Base-by-base conservation (phyloP, 2,113 vertebrate species). In the Circaetus cinerascens region DNA sequence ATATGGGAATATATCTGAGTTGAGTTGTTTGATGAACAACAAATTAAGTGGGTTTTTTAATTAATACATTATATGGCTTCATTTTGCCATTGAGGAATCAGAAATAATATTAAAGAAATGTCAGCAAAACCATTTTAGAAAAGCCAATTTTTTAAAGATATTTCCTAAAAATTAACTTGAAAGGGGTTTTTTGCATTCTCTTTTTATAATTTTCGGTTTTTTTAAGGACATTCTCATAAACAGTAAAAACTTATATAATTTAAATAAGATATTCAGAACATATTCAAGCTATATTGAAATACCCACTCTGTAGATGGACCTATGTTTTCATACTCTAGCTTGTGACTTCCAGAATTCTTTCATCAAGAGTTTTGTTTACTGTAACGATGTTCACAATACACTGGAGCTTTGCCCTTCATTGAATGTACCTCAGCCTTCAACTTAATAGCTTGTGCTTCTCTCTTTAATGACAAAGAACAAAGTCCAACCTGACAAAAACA, bases 131-230 rank as follows among this genome's bases (percentile, higher is more conserved):
- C 7, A 34, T 53, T 87, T 75, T 27, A 59, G 21, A 86, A 34
- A 29, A 66, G 20, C 1, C 2, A 46, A 5, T 29, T 48, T 86
- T 60, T 20, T 3, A 67, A 51, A 81, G 18, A 32, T 50, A 23
- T 36, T 89, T 59, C 38, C 7, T 41, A 41, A 86, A 77, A 67
- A 62, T 32, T 68, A 67, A 11, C 11, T 50, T 41, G 3, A 74
- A 56, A 36, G 19, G 5, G 0, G 2, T 11, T 21, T 69, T 69
- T 46, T 26, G 2, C 2, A 2, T 60, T 73, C 8, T 79, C 7
- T 77, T 41, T 50, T 11, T 50, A 10, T 48, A 0, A 5, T 27
- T 77, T 93, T 48, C 12, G 0, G 0, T 0, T 51, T 73, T 68
- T 27, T 74, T 25, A n/a, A 59, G 23, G 48, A 15, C 29, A 26